Percentiles rank a stretch among this genome's conserved stretches.
Evolutionary conservation across 2,888 invertebrate genomes (phyloP).

Genomic region (Minunthozetes semirufus): DNA sequence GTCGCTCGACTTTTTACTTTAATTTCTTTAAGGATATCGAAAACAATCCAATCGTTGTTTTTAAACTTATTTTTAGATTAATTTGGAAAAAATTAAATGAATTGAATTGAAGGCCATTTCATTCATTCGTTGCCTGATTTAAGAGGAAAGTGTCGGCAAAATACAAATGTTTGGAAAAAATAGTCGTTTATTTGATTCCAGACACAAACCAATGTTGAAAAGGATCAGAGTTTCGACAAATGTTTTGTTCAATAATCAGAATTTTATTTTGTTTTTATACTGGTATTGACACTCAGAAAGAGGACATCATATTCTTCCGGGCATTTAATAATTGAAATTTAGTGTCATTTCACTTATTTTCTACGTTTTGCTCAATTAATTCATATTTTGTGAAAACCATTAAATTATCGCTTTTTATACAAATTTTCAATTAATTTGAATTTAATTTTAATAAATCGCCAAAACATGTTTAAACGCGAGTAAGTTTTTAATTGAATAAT

Average conservation of each 20-base stretch:
- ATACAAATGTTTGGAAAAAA: not conserved
- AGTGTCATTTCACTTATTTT: not conserved
- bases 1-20: not conserved
- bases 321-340: not conserved
- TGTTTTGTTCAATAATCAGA: not conserved
- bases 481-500: no score
- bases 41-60: not conserved
- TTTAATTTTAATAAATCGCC: no score
- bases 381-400: not conserved
- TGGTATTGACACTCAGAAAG: not conserved
- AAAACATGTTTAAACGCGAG: no score
- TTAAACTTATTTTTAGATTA: slow-evolving; percentile 8
- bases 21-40: not conserved
- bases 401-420: no score
- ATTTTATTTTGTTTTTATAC: not conserved
- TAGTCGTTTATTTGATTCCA: not conserved
- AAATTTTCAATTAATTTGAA: no score
- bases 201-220: no score
- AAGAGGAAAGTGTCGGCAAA: not conserved
- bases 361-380: not conserved
- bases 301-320: slow-evolving; percentile 10
- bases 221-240: no score
- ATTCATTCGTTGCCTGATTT: not conserved
- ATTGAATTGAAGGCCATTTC: not conserved
- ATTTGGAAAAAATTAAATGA: not conserved